phyloP scores from a whole-genome alignment of 2,797 vertebrate genomes.

The Enteromius viviparus region DNA sequence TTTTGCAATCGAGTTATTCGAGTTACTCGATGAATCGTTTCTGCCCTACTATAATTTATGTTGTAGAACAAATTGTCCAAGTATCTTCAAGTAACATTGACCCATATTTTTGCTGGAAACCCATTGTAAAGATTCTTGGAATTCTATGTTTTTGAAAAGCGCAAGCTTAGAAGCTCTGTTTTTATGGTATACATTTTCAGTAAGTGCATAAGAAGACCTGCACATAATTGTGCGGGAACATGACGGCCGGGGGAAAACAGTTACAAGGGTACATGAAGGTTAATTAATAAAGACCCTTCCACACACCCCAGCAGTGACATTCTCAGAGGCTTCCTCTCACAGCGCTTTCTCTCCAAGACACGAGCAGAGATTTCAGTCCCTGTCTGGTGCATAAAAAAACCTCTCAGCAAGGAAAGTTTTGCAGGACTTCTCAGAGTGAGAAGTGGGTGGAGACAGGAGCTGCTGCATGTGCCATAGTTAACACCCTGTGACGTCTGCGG shows the following conservation, averaged over 20 bases:
- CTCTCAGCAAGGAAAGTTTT: slow-evolving; percentile 70
- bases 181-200: background rate
- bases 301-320: slow-evolving; percentile 29
- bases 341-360: slow-evolving; percentile 13
- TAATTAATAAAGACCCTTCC: slow-evolving; percentile 49
- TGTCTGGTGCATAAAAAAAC: slow-evolving; percentile 60
- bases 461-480: slow-evolving; percentile 60
- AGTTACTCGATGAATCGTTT: no score
- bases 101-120: background rate
- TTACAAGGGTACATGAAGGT: slow-evolving; percentile 30
- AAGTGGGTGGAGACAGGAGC: slow-evolving; percentile 64
- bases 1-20: no score
- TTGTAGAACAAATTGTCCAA: background rate
- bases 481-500: slow-evolving; percentile 55
- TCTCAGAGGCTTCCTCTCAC: slow-evolving; percentile 10
- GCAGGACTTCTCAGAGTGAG: slow-evolving; percentile 71
- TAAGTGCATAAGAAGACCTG: slow-evolving; percentile 6
- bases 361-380: slow-evolving; percentile 44
- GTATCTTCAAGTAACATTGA: background rate
- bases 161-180: background rate
- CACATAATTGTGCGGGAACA: slow-evolving; percentile 18
- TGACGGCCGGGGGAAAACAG: background rate
- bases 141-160: background rate
- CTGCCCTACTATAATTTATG: background rate
- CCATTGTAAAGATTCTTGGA: background rate